Percentiles rank a stretch among this genome's conserved stretches.
These are phyloP conservation scores for Sturmia bella DNA, from an alignment of 2,888 invertebrate genomes.

Conservation along the genomic window DNA sequence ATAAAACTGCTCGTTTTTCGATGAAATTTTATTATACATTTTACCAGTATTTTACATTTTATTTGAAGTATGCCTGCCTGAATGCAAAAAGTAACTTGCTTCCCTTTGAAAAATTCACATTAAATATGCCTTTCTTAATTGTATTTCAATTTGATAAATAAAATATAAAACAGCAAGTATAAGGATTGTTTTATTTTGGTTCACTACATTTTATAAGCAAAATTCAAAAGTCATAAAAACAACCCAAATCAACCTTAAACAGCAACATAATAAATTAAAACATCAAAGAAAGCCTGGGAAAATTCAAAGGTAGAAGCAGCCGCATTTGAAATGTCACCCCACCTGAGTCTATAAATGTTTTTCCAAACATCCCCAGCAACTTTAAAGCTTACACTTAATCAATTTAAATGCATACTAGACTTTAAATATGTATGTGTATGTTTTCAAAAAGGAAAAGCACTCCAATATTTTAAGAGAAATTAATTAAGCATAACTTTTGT, in stretches of 20 bases:
- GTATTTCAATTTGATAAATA: too few species aligned
- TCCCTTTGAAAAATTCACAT: too few species aligned
- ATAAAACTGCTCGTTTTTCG: too few species aligned
- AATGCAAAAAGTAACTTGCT: too few species aligned
- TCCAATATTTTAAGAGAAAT: background rate
- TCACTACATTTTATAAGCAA: background rate
- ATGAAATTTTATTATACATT: too few species aligned
- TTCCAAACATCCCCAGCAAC: too few species aligned
- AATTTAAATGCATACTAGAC: background rate
- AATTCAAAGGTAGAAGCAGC: background rate
- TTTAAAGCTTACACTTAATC: background rate
- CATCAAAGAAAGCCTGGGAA: conserved; percentile 2
- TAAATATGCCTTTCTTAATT: too few species aligned
- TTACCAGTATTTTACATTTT: too few species aligned
- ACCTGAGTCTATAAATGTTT: too few species aligned
- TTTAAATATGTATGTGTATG: background rate
- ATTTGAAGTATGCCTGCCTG: too few species aligned
- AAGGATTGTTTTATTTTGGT: background rate
- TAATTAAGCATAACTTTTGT: conserved; percentile 23
- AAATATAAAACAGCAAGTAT: too few species aligned
- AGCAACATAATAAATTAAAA: conserved; percentile 11
- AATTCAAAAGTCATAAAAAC: background rate
- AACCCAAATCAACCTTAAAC: conserved; percentile 1
- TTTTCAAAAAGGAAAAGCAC: background rate
- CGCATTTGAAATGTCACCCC: background rate